A percentile compares a stretch with the other conserved stretches of the same genome.
Evolutionary conservation across 2,797 vertebrate genomes (phyloP).

Genomic region (Phataginus tricuspis): DNA sequence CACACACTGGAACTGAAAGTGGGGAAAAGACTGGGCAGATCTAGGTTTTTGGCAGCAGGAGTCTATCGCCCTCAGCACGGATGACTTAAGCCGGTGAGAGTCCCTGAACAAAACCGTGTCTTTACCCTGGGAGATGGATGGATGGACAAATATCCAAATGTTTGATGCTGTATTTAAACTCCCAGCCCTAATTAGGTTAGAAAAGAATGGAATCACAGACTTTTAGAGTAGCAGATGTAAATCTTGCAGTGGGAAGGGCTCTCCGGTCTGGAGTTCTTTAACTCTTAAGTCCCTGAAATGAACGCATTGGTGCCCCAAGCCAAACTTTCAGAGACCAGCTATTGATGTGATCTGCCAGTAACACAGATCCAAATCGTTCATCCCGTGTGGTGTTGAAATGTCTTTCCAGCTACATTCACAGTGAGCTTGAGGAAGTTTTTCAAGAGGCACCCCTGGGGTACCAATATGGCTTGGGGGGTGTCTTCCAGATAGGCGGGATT

Average conservation of each 20-base stretch:
- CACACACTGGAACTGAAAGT: background rate
- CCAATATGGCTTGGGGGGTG: background rate
- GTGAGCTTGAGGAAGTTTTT: background rate
- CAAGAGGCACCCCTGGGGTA: background rate
- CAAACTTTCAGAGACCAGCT: background rate
- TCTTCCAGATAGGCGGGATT: background rate
- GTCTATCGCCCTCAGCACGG: constrained; percentile 49
- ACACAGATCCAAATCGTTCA: background rate
- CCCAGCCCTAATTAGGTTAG: constrained; percentile 37
- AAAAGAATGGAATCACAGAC: background rate
- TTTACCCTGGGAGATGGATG: background rate
- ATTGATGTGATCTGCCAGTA: background rate
- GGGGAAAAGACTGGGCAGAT: constrained; percentile 22
- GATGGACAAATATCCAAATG: constrained; percentile 21
- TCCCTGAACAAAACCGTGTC: constrained; percentile 46
- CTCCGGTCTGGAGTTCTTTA: constrained; percentile 32
- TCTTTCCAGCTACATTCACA: background rate
- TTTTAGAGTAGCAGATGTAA: background rate
- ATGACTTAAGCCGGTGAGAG: constrained; percentile 29
- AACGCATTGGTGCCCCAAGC: background rate
- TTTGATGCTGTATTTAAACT: constrained; percentile 12
- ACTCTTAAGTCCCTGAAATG: background rate
- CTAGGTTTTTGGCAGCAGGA: constrained; percentile 65
- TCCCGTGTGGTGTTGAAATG: background rate
- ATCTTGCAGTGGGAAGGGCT: background rate